These are phyloP conservation scores for Parochlus steinenii DNA, from an alignment of 2,888 invertebrate species.

Conservation along the genomic window DNA sequence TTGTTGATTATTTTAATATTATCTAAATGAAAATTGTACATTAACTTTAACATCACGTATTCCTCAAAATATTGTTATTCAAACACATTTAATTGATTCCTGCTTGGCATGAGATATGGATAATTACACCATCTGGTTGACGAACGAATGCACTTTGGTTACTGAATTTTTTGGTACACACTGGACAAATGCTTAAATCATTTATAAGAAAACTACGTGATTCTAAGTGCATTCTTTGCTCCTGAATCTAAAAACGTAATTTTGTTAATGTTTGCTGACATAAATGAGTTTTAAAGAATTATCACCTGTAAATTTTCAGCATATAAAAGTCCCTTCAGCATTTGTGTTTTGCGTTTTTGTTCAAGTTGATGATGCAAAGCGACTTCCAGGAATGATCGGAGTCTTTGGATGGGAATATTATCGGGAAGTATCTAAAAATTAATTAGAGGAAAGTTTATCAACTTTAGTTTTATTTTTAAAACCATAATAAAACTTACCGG, in stretches of 20 bases:
- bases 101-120: conserved; percentile 84
- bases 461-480: conserved; percentile 5
- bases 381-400: conserved; percentile 65
- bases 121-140: conserved; percentile 79
- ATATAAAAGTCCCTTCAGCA: conserved; percentile 66
- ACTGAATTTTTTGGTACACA: conserved; percentile 85
- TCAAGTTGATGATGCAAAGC: conserved; percentile 59
- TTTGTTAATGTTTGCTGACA: conserved; percentile 15
- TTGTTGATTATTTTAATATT: too few relatives aligned
- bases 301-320: conserved; percentile 68
- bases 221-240: conserved; percentile 62
- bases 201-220: conserved; percentile 69
- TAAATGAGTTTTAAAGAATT: conserved; percentile 10
- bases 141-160: conserved; percentile 89
- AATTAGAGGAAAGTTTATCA: conserved; percentile 14
- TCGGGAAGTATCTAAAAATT: conserved; percentile 61
- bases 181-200: conserved; percentile 75
- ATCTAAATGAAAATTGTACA: too few relatives aligned
- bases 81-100: too few relatives aligned
- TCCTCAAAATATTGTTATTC: too few relatives aligned
- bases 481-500: conserved; percentile 19
- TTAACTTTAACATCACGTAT: too few relatives aligned
- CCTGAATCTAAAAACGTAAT: too few relatives aligned
- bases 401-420: conserved; percentile 53
- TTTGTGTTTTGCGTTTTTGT: conserved; percentile 53